A percentile compares a stretch with the other conserved stretches of the same genome.
These are phyloP conservation scores for Heliconius sara DNA, from an alignment of 2,888 invertebrate species.

Conservation along the genomic window DNA sequence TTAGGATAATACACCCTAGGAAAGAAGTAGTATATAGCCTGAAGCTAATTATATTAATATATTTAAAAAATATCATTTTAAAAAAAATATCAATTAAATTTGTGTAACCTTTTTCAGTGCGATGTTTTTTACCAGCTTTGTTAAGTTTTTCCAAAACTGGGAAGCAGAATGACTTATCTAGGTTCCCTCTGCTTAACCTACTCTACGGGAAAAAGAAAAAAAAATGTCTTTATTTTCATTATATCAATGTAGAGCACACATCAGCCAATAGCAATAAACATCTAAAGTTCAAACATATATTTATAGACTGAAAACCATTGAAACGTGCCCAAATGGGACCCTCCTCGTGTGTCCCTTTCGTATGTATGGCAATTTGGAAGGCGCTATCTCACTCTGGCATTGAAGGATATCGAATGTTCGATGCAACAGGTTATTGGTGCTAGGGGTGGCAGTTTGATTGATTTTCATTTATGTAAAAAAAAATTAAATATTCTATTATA, in stretches of 20 bases:
- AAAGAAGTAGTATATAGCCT: too few species aligned
- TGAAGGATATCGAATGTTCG: slow-evolving; percentile 83
- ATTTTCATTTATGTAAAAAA: slow-evolving; percentile 52
- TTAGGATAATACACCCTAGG: neutral
- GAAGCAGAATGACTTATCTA: neutral
- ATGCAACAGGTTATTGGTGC: slow-evolving; percentile 80
- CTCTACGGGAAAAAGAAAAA: neutral
- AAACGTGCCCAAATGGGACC: slow-evolving; percentile 77
- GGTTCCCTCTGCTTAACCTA: neutral
- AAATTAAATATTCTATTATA: neutral
- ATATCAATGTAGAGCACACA: slow-evolving; percentile 63
- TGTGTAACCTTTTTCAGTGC: too few species aligned
- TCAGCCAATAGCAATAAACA: slow-evolving; percentile 49
- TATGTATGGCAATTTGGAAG: slow-evolving; percentile 47
- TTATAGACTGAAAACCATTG: slow-evolving; percentile 79
- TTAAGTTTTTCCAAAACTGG: neutral
- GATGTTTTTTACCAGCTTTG: too few species aligned
- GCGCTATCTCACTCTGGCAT: slow-evolving; percentile 66
- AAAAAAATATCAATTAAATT: too few species aligned
- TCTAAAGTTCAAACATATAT: slow-evolving; percentile 73
- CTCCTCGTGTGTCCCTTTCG: slow-evolving; percentile 64
- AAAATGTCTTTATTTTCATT: neutral
- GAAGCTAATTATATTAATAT: too few species aligned
- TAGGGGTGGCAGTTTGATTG: slow-evolving; percentile 76
- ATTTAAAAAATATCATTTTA: too few species aligned